Conservation (phyloP, 2,797 vertebrate species). For the Pseudotriccus pelzelni region DNA sequence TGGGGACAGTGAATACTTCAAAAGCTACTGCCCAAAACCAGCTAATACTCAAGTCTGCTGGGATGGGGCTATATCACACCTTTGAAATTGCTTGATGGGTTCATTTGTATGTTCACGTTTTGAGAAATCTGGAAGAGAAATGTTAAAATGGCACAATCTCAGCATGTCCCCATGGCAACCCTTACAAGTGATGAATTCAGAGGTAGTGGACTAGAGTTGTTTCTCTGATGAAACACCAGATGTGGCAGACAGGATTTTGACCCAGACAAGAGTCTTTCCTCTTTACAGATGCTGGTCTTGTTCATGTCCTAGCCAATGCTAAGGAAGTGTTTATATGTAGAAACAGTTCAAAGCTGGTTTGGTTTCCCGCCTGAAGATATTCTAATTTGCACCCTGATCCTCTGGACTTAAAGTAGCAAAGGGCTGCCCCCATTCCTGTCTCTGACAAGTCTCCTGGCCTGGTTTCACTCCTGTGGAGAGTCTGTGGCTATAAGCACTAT, state of each 20-base stretch:
- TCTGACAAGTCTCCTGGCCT: neutral
- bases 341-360: neutral
- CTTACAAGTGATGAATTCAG: neutral
- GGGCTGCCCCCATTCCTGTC: neutral
- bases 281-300: neutral
- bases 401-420: neutral
- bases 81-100: slow-evolving; percentile 21
- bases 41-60: neutral
- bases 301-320: neutral
- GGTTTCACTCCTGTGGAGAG: neutral
- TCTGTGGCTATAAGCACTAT: neutral
- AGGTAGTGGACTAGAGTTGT: neutral
- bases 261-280: neutral
- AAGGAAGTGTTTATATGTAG: neutral
- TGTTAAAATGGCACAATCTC: slow-evolving; percentile 31
- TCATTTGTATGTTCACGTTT: slow-evolving; percentile 43
- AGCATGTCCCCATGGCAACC: slow-evolving; percentile 65
- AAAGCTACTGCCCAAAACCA: neutral
- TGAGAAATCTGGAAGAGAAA: slow-evolving; percentile 47
- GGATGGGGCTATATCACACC: neutral
- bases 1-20: neutral
- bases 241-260: neutral
- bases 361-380: neutral
- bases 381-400: neutral
- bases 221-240: neutral